Percentiles rank a stretch among this genome's conserved stretches.
Evolutionary conservation across 2,113 vertebrate genomes (phyloP).

Genomic region (Pagrus major): DNA sequence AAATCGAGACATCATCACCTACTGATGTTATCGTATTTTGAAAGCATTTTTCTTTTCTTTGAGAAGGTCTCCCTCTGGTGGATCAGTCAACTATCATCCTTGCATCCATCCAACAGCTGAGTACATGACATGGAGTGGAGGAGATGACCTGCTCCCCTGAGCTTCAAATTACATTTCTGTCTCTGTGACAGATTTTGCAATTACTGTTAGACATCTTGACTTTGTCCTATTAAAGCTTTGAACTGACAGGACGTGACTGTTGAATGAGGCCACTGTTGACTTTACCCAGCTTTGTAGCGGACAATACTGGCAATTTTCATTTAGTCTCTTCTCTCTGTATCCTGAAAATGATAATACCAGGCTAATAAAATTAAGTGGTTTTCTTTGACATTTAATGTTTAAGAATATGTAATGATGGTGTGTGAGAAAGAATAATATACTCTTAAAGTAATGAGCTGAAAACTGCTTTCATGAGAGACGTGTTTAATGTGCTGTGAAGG

Average conservation of each 20-base stretch:
- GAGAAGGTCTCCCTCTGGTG: slow-evolving; percentile 61
- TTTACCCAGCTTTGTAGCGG: background rate
- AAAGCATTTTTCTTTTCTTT: no score
- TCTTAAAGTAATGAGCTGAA: slow-evolving; percentile 8
- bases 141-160: background rate
- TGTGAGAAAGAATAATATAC: background rate
- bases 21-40: no score
- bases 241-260: background rate
- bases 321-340: background rate
- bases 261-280: background rate
- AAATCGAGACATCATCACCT: no score
- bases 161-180: background rate
- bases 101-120: background rate
- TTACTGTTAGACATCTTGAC: background rate
- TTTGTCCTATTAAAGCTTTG: background rate
- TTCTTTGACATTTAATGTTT: background rate
- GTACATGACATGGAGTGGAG: background rate
- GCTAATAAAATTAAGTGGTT: background rate
- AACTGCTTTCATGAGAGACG: slow-evolving; percentile 24
- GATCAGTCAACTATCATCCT: background rate
- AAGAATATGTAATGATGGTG: background rate
- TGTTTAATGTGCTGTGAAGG: slow-evolving; percentile 57
- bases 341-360: background rate
- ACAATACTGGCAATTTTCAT: background rate
- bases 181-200: background rate